These are phyloP conservation scores for Himalopsyche tibetana DNA, from an alignment of 2,888 invertebrate species.

Conservation along the genomic window DNA sequence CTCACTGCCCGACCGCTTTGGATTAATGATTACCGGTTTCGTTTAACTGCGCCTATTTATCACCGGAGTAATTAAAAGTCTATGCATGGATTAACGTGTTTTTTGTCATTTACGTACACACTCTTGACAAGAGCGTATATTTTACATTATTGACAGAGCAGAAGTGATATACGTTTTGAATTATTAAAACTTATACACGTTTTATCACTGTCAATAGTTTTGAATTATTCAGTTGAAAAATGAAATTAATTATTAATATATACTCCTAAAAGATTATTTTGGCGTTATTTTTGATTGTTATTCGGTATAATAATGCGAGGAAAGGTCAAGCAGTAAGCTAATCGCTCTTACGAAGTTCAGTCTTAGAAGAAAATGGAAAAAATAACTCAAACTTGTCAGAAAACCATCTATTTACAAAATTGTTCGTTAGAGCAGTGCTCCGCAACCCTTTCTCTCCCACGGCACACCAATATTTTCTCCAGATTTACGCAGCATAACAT, in stretches of 20 bases:
- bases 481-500: too few species aligned
- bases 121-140: neutral
- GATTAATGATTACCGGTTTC: conserved; percentile 49
- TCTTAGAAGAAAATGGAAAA: too few species aligned
- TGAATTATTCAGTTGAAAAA: too few species aligned
- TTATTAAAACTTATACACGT: neutral
- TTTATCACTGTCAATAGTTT: too few species aligned
- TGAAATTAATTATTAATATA: too few species aligned
- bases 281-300: too few species aligned
- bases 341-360: too few species aligned
- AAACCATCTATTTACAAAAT: too few species aligned
- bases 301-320: too few species aligned
- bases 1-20: conserved; percentile 44
- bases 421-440: conserved; percentile 48
- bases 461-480: neutral
- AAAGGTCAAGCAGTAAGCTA: too few species aligned
- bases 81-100: conserved; percentile 52
- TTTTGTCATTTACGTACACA: conserved; percentile 32
- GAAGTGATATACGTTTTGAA: neutral
- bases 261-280: too few species aligned
- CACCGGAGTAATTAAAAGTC: conserved; percentile 52
- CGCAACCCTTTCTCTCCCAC: conserved; percentile 55
- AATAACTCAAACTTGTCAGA: too few species aligned
- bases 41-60: conserved; percentile 46
- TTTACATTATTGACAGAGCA: neutral